These are phyloP conservation scores for Microtus montanus DNA, from an alignment of 2,113 vertebrate genomes.

Conservation along the genomic window DNA sequence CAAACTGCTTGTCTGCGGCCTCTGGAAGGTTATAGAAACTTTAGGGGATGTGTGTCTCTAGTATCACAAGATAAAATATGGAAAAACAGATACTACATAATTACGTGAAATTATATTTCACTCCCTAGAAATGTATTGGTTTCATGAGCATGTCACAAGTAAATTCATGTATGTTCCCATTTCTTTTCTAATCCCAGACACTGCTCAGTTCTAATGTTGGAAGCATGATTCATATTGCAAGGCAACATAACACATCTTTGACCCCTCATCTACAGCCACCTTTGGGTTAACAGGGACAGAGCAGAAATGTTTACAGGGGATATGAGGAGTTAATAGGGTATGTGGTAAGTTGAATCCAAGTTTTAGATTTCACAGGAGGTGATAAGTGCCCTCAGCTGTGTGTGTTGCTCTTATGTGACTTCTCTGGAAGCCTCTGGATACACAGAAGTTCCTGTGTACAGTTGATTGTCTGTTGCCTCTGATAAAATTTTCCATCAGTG, in stretches of 20 bases:
- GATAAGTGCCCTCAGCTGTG: not conserved
- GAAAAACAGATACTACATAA: not conserved
- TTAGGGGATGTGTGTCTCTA: not conserved
- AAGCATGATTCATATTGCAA: not conserved
- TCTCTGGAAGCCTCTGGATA: not conserved
- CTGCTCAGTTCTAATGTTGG: not conserved
- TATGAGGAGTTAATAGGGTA: not conserved
- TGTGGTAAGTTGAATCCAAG: not conserved
- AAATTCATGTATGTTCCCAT: not conserved
- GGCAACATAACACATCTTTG: not conserved
- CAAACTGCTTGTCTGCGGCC: not conserved
- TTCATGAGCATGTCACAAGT: not conserved
- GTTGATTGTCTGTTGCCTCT: not conserved
- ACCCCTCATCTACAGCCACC: not conserved
- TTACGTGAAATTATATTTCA: not conserved
- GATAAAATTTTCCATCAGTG: not conserved
- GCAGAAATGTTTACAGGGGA: not conserved
- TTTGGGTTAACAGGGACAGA: not conserved
- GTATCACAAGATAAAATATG: not conserved
- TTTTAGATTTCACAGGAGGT: not conserved
- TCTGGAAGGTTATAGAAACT: not conserved
- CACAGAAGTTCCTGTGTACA: not conserved
- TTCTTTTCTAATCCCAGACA: not conserved
- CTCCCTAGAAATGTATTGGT: not conserved
- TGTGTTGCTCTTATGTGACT: not conserved